Evolutionary conservation across 2,797 vertebrate species (phyloP), one percentile per base, ranked within the genome.

Genomic region (Moxostoma hubbsi): DNA sequence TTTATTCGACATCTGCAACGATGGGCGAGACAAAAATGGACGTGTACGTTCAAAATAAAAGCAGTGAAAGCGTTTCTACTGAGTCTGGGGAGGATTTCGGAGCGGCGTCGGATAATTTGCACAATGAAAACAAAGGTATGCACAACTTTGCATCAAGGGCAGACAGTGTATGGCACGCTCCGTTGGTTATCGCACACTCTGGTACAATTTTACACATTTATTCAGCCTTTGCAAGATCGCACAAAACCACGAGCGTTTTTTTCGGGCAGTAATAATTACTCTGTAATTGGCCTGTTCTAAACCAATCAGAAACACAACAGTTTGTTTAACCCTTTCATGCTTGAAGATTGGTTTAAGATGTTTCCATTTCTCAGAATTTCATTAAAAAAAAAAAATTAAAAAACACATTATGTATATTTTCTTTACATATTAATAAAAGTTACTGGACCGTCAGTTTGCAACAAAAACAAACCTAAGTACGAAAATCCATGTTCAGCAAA

Each of bases 81-180:
- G 90, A 90, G 18, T n/a, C 87, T 2, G 91, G 92, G 47, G 90
- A 90, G 5, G 82, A 82, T 18, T 68, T 62, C 0, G 85, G 72
- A 61, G 24, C 50, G 63, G 46, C 65, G 16, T 61, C 59, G 59
- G 12, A 47, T 75, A 61, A 72, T 81, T 75, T 62, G 70, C 69
- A 51, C 64, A 83, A 85, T 18, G 64, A 75, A 50, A 86, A 85
- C 84, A 69, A 68, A n/a, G 92, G 92, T 92, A 89, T 77, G 92
- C 58, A 16, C 6, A 55, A 61, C 45, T 61, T 61, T 57, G 68
- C 59, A 59, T 51, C 55, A 50, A 47, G 49, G 64, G 18, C 49
- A 76, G 5, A 24, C 8, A 2, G 10, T 18, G 16, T 53, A 77
- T 18, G 43, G 8, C 54, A 58, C 45, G 7, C 9, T 9, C 55